Percentiles rank a stretch among this genome's conserved stretches.
Evolutionary conservation across 2,113 vertebrate species (phyloP).

Genomic region (Leptobrachium ailaonicum): DNA sequence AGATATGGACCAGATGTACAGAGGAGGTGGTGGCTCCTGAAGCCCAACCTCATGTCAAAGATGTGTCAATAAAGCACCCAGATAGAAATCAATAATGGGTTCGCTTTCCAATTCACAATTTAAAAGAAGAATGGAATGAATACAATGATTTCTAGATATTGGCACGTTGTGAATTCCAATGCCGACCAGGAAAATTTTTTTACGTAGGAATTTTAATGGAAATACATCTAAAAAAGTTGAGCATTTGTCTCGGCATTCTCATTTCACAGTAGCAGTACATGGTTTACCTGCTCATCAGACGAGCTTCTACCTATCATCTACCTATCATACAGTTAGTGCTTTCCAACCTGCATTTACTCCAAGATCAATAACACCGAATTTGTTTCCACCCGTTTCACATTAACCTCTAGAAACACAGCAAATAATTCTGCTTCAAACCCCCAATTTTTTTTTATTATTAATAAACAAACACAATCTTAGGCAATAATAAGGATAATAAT

Average conservation of each 20-base stretch:
- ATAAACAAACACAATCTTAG: neutral
- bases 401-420: slow-evolving; percentile 6
- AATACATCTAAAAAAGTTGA: neutral
- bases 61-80: neutral
- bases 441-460: neutral
- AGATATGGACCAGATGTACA: neutral
- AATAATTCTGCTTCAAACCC: neutral
- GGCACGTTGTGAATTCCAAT: slow-evolving; percentile 21
- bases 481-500: neutral
- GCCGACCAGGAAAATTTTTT: neutral
- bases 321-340: neutral
- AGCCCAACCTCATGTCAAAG: neutral
- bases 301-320: neutral
- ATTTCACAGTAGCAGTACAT: slow-evolving; percentile 10
- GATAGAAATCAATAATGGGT: too few relatives aligned
- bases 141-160: slow-evolving; percentile 17
- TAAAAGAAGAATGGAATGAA: slow-evolving; percentile 6
- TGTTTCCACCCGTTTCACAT: neutral
- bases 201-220: too few relatives aligned
- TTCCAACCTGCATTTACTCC: neutral
- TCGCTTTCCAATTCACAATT: too few relatives aligned
- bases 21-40: neutral
- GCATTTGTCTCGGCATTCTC: slow-evolving; percentile 7
- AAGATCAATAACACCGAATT: neutral
- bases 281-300: neutral